phyloP scores from a whole-genome alignment of 2,113 vertebrate species.

The Halcyon malimbica region DNA sequence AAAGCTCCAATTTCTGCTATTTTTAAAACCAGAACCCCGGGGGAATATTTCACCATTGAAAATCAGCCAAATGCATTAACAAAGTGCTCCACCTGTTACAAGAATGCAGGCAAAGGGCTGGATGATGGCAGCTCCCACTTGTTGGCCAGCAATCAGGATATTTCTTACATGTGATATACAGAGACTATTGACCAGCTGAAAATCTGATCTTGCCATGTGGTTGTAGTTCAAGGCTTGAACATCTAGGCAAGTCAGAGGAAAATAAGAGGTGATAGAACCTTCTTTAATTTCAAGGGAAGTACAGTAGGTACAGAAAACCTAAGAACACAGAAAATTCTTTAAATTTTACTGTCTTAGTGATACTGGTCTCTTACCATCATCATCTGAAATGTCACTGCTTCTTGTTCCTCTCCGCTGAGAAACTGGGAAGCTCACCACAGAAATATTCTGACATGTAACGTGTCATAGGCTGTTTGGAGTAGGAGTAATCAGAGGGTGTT shows the following conservation, averaged over 20 bases:
- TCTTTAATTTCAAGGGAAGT: not conserved
- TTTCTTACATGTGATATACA: not conserved
- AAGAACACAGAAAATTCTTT: not conserved
- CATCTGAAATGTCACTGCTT: not conserved
- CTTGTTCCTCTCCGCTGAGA: not conserved
- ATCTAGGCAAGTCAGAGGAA: not conserved
- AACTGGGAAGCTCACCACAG: not conserved
- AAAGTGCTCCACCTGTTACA: constrained; percentile 58
- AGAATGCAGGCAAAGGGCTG: constrained; percentile 37
- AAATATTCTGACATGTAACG: not conserved
- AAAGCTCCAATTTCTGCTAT: constrained; percentile 13
- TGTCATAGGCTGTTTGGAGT: not conserved
- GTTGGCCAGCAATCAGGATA: constrained; percentile 13
- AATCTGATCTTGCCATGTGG: not conserved
- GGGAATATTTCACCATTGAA: constrained; percentile 44
- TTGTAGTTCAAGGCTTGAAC: not conserved
- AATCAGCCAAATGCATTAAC: constrained; percentile 58
- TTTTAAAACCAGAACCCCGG: constrained; percentile 52
- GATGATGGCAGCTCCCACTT: constrained; percentile 9
- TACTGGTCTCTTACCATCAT: not conserved
- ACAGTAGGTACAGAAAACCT: not conserved
- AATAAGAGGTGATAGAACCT: not conserved
- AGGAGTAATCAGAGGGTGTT: not conserved
- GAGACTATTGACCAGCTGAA: constrained; percentile 17
- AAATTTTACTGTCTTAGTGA: not conserved